A percentile compares a stretch with the other conserved stretches of the same genome.
phyloP scores from a whole-genome alignment of 2,113 vertebrate species.

The Porphyrio hochstetteri region DNA sequence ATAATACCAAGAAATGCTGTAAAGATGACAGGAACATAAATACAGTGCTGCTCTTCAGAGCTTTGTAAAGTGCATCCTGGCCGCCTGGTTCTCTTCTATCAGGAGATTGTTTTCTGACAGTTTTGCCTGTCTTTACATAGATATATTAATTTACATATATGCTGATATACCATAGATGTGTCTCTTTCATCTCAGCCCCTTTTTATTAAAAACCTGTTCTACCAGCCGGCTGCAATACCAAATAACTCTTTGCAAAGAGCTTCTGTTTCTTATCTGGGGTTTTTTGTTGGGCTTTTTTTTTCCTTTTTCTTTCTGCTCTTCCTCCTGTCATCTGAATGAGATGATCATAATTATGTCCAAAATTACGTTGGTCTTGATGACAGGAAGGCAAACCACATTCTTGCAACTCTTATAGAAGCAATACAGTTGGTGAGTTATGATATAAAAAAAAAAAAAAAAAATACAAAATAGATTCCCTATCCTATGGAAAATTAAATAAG shows the following conservation, averaged over 20 bases:
- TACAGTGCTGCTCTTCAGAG: background rate
- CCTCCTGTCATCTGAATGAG: background rate
- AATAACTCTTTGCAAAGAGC: background rate
- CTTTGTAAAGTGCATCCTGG: background rate
- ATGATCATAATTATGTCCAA: background rate
- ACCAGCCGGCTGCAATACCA: background rate
- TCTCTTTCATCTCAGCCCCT: background rate
- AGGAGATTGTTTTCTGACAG: background rate
- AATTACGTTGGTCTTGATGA: background rate
- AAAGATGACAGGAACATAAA: background rate
- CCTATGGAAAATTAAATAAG: background rate
- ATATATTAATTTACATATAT: background rate
- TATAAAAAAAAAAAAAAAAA: background rate
- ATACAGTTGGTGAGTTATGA: background rate
- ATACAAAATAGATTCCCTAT: background rate
- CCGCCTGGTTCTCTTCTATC: background rate
- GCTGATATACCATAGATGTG: background rate
- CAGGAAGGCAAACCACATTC: background rate
- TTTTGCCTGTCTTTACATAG: background rate
- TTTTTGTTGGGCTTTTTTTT: too few relatives aligned
- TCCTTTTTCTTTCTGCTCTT: background rate
- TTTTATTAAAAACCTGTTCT: background rate
- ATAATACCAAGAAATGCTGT: background rate
- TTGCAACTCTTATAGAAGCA: background rate
- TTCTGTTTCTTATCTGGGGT: background rate